phyloP scores from a whole-genome alignment of 2,113 vertebrate genomes.

The Neogale vison region DNA sequence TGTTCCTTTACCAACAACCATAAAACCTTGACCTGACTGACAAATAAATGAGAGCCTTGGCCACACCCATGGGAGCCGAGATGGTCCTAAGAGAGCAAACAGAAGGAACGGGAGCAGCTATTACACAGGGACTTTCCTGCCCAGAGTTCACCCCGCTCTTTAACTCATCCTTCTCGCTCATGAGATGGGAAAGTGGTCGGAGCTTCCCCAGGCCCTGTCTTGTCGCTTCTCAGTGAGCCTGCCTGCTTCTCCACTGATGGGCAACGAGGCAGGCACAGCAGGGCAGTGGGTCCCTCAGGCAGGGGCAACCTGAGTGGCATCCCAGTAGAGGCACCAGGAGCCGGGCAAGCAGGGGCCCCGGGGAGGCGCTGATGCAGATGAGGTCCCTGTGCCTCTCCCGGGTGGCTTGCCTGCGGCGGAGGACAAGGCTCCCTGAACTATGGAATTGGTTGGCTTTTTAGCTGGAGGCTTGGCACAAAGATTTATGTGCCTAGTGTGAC shows the following conservation, averaged over 20 bases:
- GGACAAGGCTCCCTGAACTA: slow-evolving; percentile 66
- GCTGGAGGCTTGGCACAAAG: slow-evolving; percentile 65
- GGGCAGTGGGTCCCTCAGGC: background rate
- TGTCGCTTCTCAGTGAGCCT: background rate
- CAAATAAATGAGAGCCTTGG: background rate
- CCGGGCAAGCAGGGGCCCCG: background rate
- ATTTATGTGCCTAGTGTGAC: slow-evolving; percentile 80
- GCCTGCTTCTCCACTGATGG: background rate
- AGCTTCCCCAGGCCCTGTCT: background rate
- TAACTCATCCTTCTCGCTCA: background rate
- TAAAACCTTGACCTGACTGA: background rate
- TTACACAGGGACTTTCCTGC: slow-evolving; percentile 23
- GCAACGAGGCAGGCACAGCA: background rate
- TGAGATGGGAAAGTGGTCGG: background rate
- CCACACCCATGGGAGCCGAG: background rate
- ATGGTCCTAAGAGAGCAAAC: background rate
- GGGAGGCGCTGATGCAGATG: slow-evolving; percentile 48
- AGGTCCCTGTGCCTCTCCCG: slow-evolving; percentile 68
- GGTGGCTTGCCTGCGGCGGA: slow-evolving; percentile 43
- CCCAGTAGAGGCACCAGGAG: fast-evolving
- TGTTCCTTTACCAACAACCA: background rate
- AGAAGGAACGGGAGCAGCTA: background rate
- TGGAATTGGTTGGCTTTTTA: slow-evolving; percentile 69
- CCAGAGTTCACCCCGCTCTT: background rate
- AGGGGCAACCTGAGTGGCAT: slow-evolving; percentile 68